Evolutionary conservation across 1,140 invertebrate genomes (phyloP).

Genomic region (Brachionus sp.): DNA sequence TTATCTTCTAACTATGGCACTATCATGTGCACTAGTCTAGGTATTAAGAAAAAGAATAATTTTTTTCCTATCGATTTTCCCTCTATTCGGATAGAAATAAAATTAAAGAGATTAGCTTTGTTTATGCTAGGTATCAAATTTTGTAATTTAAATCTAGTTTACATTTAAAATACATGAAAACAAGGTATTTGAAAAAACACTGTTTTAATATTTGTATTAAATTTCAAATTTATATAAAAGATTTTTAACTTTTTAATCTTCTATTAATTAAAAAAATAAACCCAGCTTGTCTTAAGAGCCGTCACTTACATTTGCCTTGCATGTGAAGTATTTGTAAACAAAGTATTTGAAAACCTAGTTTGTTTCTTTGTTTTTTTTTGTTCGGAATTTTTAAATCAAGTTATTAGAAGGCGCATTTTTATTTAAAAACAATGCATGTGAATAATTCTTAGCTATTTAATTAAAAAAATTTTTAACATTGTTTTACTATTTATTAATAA

Average conservation of each 20-base stretch:
- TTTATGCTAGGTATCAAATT: background rate
- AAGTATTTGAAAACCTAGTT: background rate
- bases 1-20: background rate
- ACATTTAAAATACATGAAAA: background rate
- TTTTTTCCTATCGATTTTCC: background rate
- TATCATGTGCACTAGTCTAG: background rate
- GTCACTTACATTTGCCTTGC: background rate
- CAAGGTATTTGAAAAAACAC: background rate
- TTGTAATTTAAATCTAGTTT: background rate
- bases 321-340: background rate
- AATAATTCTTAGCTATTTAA: too few species aligned
- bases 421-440: background rate
- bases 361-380: background rate
- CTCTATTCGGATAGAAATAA: background rate
- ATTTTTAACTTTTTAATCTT: slow-evolving; percentile 12
- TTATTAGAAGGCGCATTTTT: background rate
- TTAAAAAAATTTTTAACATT: too few species aligned
- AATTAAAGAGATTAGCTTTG: background rate
- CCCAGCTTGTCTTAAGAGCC: background rate
- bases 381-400: background rate
- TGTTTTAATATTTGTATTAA: background rate
- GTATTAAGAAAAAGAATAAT: background rate
- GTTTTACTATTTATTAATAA: too few species aligned
- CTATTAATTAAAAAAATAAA: background rate
- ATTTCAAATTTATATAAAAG: background rate